Evolutionary conservation across 2,113 vertebrate species (phyloP).

Genomic region (Bombycilla garrulus): DNA sequence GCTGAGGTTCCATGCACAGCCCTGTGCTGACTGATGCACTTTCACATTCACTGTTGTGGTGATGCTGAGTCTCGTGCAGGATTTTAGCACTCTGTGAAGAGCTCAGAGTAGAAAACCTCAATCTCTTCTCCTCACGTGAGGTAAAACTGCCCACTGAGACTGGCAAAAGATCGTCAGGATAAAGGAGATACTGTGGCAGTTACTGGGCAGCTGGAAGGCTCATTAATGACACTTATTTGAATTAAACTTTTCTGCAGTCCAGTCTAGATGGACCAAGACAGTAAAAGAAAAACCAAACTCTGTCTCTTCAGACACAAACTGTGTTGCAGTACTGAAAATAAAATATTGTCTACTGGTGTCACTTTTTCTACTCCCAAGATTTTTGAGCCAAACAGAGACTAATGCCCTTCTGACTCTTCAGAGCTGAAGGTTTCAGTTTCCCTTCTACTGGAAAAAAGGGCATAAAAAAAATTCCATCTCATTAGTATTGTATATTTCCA

Average conservation of each 20-base stretch:
- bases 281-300: neutral
- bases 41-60: neutral
- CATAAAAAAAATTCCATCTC: neutral
- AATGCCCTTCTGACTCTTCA: neutral
- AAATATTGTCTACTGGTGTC: neutral
- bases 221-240: neutral
- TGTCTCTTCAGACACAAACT: neutral
- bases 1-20: neutral
- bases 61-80: neutral
- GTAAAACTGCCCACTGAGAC: neutral
- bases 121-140: neutral
- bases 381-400: neutral
- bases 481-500: constrained; percentile 12
- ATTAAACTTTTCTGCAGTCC: neutral
- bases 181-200: neutral
- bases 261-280: neutral
- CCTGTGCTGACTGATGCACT: neutral
- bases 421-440: neutral
- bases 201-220: neutral
- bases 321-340: neutral
- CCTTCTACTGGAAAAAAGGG: neutral
- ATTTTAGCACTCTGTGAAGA: neutral
- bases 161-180: neutral
- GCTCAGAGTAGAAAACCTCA: neutral
- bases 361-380: neutral